Evolutionary conservation across 2,797 vertebrate species (phyloP).

Genomic region (Alectoris magna): DNA sequence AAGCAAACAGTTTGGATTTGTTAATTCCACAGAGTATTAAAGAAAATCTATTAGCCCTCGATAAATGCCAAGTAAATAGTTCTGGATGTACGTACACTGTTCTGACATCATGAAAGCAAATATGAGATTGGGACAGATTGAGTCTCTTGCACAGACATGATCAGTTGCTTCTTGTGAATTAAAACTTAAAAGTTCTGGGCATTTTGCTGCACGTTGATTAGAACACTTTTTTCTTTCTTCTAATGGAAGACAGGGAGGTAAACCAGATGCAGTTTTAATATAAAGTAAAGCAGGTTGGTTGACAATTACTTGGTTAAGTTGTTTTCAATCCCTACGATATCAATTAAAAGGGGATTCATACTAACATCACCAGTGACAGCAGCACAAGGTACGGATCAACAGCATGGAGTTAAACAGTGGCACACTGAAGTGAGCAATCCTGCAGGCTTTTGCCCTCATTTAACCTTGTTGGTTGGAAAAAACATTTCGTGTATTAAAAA

Average conservation of each 20-base stretch:
- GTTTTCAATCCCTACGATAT: neutral
- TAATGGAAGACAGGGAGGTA: neutral
- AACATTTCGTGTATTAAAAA: too few species aligned
- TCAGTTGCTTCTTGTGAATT: neutral
- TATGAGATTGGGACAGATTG: neutral
- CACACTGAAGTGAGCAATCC: too few species aligned
- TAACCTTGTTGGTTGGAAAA: too few species aligned
- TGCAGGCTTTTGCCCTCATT: too few species aligned
- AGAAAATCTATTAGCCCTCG: neutral
- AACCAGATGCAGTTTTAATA: neutral
- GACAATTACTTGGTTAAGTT: neutral
- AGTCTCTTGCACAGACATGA: neutral
- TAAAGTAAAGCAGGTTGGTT: fast-evolving
- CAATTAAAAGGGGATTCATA: neutral
- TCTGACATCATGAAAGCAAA: neutral
- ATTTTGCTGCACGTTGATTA: neutral
- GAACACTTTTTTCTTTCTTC: neutral
- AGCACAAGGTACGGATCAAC: neutral
- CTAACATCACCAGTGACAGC: neutral
- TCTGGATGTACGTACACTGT: too few species aligned
- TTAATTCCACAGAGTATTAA: neutral
- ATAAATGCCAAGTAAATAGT: neutral
- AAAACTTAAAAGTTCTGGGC: neutral
- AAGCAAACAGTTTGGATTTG: neutral
- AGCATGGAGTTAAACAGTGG: fast-evolving